phyloP scores from a whole-genome alignment of 1,140 invertebrate genomes.

The Drosophila auraria region DNA sequence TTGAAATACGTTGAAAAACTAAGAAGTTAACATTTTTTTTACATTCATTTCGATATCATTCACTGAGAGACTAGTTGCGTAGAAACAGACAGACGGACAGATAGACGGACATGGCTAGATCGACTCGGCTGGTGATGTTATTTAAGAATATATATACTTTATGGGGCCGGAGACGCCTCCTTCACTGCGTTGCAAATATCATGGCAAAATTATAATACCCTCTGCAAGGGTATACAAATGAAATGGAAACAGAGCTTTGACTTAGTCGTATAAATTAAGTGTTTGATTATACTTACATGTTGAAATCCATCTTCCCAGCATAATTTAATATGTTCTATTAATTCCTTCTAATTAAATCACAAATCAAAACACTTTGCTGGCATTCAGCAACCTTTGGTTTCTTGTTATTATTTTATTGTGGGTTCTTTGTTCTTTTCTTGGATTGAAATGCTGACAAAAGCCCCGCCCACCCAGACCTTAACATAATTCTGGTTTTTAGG shows the following conservation, averaged over 20 bases:
- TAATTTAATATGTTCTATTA: conserved; percentile 1
- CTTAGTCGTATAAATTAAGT: not conserved
- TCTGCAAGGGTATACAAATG: not conserved
- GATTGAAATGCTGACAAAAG: conserved; percentile 30
- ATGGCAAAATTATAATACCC: too few relatives aligned
- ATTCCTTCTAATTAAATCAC: not conserved
- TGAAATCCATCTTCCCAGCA: not conserved
- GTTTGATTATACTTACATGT: not conserved
- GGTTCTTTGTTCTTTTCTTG: conserved; percentile 40
- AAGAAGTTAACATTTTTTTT: too few relatives aligned
- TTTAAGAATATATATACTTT: too few relatives aligned
- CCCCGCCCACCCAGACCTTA: conserved; percentile 34
- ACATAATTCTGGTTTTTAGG: conserved; percentile 29
- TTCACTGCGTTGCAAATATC: too few relatives aligned
- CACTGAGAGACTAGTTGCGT: too few relatives aligned
- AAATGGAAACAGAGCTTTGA: conserved; percentile 4
- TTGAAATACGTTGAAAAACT: too few relatives aligned
- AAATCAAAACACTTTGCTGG: conserved; percentile 15
- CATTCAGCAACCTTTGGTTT: conserved; percentile 8
- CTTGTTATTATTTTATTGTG: conserved; percentile 29
- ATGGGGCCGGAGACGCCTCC: too few relatives aligned
- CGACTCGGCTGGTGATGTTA: too few relatives aligned
- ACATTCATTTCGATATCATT: too few relatives aligned
- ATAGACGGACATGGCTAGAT: too few relatives aligned
- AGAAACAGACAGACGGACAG: too few relatives aligned